These are phyloP conservation scores for Acrocephalus kingi DNA, from an alignment of 2,113 vertebrate species.

Conservation along the genomic window DNA sequence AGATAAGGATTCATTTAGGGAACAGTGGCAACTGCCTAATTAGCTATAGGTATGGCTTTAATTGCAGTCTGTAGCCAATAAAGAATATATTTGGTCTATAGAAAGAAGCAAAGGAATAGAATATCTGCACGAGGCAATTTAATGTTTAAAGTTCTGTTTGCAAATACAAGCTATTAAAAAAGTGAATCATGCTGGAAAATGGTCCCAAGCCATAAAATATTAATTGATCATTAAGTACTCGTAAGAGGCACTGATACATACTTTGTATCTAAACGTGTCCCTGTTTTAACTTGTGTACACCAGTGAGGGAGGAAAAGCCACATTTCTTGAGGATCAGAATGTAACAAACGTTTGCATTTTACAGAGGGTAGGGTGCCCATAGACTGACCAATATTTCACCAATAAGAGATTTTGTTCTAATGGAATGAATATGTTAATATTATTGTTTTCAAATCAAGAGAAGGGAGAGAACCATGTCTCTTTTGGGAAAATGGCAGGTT, in stretches of 20 bases:
- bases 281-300: background rate
- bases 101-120: slow-evolving; percentile 4
- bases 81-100: background rate
- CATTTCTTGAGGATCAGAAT: background rate
- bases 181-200: background rate
- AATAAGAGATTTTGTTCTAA: background rate
- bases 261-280: background rate
- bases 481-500: background rate
- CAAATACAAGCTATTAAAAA: slow-evolving; percentile 31
- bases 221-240: background rate
- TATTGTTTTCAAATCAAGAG: background rate
- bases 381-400: background rate
- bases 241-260: slow-evolving; percentile 18
- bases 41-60: slow-evolving; percentile 27
- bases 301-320: background rate
- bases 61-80: background rate
- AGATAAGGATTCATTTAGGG: background rate
- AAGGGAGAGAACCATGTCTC: background rate
- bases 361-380: background rate
- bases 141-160: slow-evolving; percentile 31
- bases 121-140: background rate
- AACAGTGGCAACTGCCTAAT: slow-evolving; percentile 9
- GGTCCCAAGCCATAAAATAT: slow-evolving; percentile 37
- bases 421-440: background rate
- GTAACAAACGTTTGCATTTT: background rate